Evolutionary conservation across 2,888 invertebrate genomes (phyloP), one percentile per base, ranked within the genome.

Genomic region (Lepidonotus clava): DNA sequence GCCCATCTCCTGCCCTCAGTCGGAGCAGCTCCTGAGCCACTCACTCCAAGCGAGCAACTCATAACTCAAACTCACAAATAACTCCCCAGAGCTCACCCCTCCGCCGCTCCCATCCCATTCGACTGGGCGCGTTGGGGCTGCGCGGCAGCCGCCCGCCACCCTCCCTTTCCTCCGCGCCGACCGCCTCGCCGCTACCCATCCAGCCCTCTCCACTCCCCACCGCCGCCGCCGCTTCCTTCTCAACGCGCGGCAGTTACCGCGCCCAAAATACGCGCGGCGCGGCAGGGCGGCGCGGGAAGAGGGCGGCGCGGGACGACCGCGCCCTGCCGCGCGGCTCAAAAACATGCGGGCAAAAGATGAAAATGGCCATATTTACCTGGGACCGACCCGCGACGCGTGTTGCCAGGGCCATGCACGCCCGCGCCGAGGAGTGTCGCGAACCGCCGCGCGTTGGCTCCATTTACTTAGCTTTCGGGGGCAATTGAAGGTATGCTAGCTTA

Each of bases 401-500:
- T 61, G 61, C 61, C 28, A 61, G 61, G 61, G 61, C 24, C 28
- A 32, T 14, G 61, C 2, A 28, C n/a, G 61, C n/a, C 61, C 61
- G n/a, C 28, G 28, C 24, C 61, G 61, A 61, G 61, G n/a, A 6
- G 46, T 61, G 61, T 24, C 61, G 28, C n/a, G 24, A 32, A 24
- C 61, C n/a, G 28, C 61, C 11, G 61, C 24, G 61, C 38, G 51
- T 76, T 6, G 8, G 46, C 80, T 28, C 80, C 80, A 46, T 80
- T 46, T 80, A 80, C 80, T 80, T 80, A 46, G 80, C 46, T 80
- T 41, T 21, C 11, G 80, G 18, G 80, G 80, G 46, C 80, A 51
- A 80, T 41, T 41, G 80, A 34, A 80, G 46, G 80, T 80, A 80
- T 80, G 80, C 80, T 46, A 80, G 80, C 80, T 80, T 80, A 80